Conservation (phyloP, 2,113 vertebrate genomes). For the western clawed frog (Xenopus tropicalis) region DNA sequence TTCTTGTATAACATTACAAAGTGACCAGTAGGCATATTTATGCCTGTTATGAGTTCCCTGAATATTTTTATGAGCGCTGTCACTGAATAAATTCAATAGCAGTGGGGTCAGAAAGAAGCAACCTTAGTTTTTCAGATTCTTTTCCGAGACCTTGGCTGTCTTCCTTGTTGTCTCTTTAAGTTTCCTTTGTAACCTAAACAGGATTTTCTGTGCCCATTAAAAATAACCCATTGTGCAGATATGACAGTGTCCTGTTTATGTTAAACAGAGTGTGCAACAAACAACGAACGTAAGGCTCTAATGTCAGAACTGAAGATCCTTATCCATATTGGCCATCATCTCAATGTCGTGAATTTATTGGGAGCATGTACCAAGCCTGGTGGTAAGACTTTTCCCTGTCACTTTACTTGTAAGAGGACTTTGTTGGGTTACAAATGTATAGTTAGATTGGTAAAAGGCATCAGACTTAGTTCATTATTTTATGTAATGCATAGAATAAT, state of each 20-base stretch:
- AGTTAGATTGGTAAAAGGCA: too few relatives aligned
- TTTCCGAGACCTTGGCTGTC: slow-evolving; percentile 45
- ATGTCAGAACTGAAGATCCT: slow-evolving; percentile 95
- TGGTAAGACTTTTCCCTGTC: slow-evolving; percentile 64
- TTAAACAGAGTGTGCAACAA: slow-evolving; percentile 83
- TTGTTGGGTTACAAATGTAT: too few relatives aligned
- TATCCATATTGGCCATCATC: slow-evolving; percentile 90
- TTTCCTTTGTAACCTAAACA: slow-evolving; percentile 52
- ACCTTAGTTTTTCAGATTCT: slow-evolving; percentile 7
- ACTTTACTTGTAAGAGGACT: too few relatives aligned
- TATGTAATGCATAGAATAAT: too few relatives aligned
- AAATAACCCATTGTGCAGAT: slow-evolving; percentile 60
- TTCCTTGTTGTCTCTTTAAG: slow-evolving; percentile 33
- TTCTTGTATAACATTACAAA: background rate
- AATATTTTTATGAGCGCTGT: too few relatives aligned
- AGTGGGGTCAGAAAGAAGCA: too few relatives aligned
- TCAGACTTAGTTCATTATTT: too few relatives aligned
- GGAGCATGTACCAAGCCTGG: slow-evolving; percentile 91
- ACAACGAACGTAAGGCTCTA: slow-evolving; percentile 86
- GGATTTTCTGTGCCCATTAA: slow-evolving; percentile 55
- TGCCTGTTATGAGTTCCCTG: background rate
- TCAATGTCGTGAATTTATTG: slow-evolving; percentile 90
- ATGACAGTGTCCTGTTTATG: slow-evolving; percentile 57
- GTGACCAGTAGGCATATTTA: slow-evolving; percentile 13
- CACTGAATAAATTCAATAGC: too few relatives aligned